phyloP scores from a whole-genome alignment of 2,113 vertebrate species.

The Proterorhinus semilunaris region DNA sequence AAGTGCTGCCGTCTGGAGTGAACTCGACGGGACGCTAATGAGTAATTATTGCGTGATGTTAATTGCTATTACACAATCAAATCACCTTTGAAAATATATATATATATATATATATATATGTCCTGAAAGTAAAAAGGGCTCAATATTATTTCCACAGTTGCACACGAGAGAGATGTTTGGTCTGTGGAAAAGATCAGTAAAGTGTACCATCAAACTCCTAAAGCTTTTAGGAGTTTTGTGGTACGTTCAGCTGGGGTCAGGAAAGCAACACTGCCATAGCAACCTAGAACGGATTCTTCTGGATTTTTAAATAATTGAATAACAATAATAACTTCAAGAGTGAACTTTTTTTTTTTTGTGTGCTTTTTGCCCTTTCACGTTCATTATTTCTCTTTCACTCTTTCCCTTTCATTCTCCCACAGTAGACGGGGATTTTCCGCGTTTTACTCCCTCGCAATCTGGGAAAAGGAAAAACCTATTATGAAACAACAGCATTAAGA shows the following conservation, averaged over 20 bases:
- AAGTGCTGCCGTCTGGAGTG: constrained; percentile 8
- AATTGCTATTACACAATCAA: neutral
- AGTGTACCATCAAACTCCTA: no score
- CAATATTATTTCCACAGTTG: neutral
- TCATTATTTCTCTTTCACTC: no score
- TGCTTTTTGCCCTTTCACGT: no score
- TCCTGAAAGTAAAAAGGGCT: neutral
- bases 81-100: neutral
- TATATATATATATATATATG: neutral
- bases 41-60: constrained; percentile 9
- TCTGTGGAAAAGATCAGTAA: neutral
- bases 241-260: no score
- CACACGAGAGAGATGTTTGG: neutral
- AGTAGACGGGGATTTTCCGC: neutral
- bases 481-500: neutral
- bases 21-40: neutral
- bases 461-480: neutral
- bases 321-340: no score
- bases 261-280: no score
- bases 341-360: no score
- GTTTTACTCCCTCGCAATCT: no score
- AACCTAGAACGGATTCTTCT: no score
- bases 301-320: no score
- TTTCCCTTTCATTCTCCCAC: neutral
- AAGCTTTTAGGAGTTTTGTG: no score